Evolutionary conservation across 2,888 invertebrate genomes (phyloP).

Genomic region (Drosophila nigricruria): DNA sequence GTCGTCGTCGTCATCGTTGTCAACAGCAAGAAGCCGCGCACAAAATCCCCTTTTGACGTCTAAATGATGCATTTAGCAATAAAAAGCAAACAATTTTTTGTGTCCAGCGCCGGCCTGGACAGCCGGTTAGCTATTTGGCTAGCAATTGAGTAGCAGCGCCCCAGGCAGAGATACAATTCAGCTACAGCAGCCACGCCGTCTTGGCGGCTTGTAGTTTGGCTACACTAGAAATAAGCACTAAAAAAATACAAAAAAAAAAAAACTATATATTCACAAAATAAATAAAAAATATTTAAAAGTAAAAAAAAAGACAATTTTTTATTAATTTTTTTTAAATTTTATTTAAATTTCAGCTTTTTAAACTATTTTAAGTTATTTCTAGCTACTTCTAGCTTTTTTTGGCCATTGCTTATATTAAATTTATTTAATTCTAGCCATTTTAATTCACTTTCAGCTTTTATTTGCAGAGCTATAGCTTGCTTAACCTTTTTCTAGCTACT

Average conservation of each 20-base stretch:
- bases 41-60: slow-evolving; percentile 57
- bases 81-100: slow-evolving; percentile 36
- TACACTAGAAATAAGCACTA: slow-evolving; percentile 25
- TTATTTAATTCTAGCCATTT: background rate
- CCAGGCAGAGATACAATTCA: background rate
- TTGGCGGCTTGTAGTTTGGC: slow-evolving; percentile 55
- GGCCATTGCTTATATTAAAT: background rate
- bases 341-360: background rate
- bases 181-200: slow-evolving; percentile 25
- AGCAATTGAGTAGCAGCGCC: slow-evolving; percentile 28
- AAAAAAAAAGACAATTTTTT: background rate
- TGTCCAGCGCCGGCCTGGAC: slow-evolving; percentile 67
- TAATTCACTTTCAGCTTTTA: background rate
- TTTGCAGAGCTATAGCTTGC: background rate
- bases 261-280: background rate
- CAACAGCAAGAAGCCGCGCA: slow-evolving; percentile 22
- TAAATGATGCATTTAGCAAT: slow-evolving; percentile 73
- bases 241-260: background rate
- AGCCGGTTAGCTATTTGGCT: slow-evolving; percentile 53
- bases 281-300: slow-evolving; percentile 18
- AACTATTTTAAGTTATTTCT: background rate
- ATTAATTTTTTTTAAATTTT: background rate
- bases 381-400: background rate
- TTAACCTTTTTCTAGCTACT: background rate
- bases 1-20: slow-evolving; percentile 6